Conservation (phyloP, 2,113 vertebrate genomes). For the Salvelinus fontinalis region DNA sequence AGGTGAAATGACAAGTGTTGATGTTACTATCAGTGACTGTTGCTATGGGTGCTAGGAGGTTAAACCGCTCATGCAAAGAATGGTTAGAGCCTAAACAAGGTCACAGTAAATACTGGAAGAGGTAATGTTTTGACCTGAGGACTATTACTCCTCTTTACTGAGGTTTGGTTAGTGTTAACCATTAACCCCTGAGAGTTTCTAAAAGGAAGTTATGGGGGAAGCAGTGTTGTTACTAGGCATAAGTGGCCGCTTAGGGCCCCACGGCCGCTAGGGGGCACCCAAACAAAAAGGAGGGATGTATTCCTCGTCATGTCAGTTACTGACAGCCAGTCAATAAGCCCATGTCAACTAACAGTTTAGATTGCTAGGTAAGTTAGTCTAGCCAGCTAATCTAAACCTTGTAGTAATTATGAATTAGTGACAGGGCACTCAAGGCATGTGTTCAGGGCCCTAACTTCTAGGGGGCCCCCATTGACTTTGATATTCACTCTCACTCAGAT, state of each 20-base stretch:
- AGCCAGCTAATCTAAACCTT: slow-evolving; percentile 16
- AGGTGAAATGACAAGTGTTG: slow-evolving; percentile 8
- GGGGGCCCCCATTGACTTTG: no score
- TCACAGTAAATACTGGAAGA: slow-evolving; percentile 69
- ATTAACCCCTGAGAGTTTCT: slow-evolving; percentile 55
- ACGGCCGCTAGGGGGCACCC: no score
- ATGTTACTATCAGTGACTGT: slow-evolving; percentile 29
- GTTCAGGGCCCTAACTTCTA: no score
- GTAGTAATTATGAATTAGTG: no score
- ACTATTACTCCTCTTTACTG: slow-evolving; percentile 52
- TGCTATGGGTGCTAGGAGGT: slow-evolving; percentile 48
- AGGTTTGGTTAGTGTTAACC: slow-evolving; percentile 65
- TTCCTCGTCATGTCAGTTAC: no score
- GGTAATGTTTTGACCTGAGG: slow-evolving; percentile 54
- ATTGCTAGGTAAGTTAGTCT: no score
- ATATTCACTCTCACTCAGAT: no score
- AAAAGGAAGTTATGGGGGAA: slow-evolving; percentile 36
- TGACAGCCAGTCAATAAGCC: no score
- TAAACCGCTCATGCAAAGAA: slow-evolving; percentile 54
- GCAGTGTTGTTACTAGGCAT: no score
- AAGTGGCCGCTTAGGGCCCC: not conserved
- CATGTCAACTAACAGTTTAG: no score
- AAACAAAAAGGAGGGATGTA: no score
- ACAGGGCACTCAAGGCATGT: no score
- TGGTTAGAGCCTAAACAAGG: slow-evolving; percentile 52